Percentiles rank a stretch among this genome's conserved stretches.
phyloP scores from a whole-genome alignment of 2,797 vertebrate species.

The Manis pentadactyla region DNA sequence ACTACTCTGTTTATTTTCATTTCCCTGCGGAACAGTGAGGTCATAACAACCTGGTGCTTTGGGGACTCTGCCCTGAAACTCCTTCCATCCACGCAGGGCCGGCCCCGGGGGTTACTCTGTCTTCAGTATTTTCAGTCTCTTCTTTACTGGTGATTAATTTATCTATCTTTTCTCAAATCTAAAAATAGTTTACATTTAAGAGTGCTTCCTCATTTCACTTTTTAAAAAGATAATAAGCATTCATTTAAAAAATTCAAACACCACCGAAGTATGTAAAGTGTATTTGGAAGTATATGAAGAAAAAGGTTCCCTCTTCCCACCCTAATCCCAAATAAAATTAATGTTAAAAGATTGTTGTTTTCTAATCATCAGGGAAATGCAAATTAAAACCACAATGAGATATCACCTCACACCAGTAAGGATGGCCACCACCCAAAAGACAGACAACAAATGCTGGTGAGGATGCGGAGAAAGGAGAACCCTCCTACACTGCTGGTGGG shows the following conservation, averaged over 20 bases:
- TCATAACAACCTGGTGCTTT: not conserved
- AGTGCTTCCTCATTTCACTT: slow-evolving; percentile 58
- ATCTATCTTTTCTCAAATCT: not conserved
- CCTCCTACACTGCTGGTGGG: too few relatives aligned
- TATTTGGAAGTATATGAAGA: slow-evolving; percentile 18
- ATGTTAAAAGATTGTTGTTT: not conserved
- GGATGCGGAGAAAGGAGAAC: too few relatives aligned
- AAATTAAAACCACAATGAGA: too few relatives aligned
- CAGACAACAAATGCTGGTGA: too few relatives aligned
- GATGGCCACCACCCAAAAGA: too few relatives aligned
- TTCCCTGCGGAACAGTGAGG: not conserved
- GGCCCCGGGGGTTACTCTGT: not conserved
- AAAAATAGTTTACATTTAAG: slow-evolving; percentile 55
- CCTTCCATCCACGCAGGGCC: not conserved
- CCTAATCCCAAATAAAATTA: not conserved
- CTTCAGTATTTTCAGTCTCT: slow-evolving; percentile 13
- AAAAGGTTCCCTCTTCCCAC: not conserved
- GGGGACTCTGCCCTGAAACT: not conserved
- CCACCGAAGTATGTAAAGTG: not conserved
- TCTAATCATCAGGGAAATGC: too few relatives aligned
- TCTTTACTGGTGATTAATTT: not conserved
- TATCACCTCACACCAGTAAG: too few relatives aligned
- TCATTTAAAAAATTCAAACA: slow-evolving; percentile 43
- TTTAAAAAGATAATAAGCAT: slow-evolving; percentile 7
- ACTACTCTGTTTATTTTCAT: not conserved